These are phyloP conservation scores for Nesogale talazaci DNA, from an alignment of 2,113 vertebrate genomes.

Conservation along the genomic window DNA sequence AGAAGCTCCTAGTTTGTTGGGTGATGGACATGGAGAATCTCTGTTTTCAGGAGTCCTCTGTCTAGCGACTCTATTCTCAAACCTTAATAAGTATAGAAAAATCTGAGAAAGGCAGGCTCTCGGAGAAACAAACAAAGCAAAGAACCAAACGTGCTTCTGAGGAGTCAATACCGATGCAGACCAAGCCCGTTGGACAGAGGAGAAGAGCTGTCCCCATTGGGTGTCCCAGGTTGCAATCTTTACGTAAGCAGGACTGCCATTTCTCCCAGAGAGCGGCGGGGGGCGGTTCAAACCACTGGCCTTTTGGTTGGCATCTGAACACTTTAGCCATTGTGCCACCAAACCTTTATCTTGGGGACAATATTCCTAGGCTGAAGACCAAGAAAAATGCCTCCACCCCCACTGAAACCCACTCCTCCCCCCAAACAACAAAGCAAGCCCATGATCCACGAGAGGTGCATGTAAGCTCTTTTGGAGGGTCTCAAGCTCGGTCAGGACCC, in stretches of 20 bases:
- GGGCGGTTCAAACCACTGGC: not conserved
- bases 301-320: not conserved
- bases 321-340: not conserved
- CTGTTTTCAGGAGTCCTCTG: not conserved
- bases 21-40: not conserved
- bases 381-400: no score
- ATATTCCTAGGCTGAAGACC: not conserved
- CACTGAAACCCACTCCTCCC: no score
- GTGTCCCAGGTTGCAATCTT: not conserved
- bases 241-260: not conserved
- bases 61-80: not conserved
- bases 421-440: not conserved
- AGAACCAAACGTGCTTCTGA: not conserved
- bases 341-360: not conserved
- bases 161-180: not conserved
- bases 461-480: not conserved
- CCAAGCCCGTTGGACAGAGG: not conserved
- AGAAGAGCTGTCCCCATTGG: not conserved
- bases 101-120: constrained; percentile 21
- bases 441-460: not conserved
- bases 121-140: not conserved
- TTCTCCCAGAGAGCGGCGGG: not conserved
- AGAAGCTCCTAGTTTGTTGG: not conserved
- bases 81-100: constrained; percentile 35
- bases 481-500: constrained; percentile 26